phyloP scores from a whole-genome alignment of 2,888 invertebrate species.

The Mechanitis mazaeus region DNA sequence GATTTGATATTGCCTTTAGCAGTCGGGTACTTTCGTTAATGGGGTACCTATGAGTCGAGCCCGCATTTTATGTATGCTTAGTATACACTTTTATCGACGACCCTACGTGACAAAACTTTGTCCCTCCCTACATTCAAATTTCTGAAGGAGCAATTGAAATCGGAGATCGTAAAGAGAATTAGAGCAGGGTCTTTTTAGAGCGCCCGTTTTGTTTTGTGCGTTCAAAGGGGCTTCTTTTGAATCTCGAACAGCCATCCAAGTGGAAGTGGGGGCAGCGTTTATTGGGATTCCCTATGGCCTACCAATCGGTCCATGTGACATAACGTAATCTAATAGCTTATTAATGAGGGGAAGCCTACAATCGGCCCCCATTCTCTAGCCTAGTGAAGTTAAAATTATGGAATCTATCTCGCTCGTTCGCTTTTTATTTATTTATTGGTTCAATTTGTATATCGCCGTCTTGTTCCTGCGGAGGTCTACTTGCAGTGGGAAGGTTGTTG shows the following conservation, averaged over 20 bases:
- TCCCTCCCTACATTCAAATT: slow-evolving; percentile 76
- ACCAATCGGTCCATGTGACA: slow-evolving; percentile 71
- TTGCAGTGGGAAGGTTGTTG: slow-evolving; percentile 65
- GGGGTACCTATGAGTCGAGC: slow-evolving; percentile 70
- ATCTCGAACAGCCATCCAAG: slow-evolving; percentile 72
- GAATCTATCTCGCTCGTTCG: slow-evolving; percentile 54
- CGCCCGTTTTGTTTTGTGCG: slow-evolving; percentile 71
- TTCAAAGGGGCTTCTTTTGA: slow-evolving; percentile 74
- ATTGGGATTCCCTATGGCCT: slow-evolving; percentile 74
- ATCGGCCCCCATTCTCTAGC: slow-evolving; percentile 71
- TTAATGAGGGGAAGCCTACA: slow-evolving; percentile 72
- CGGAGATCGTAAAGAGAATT: slow-evolving; percentile 77
- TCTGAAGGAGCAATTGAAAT: slow-evolving; percentile 78
- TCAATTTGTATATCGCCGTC: slow-evolving; percentile 57
- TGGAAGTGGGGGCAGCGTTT: slow-evolving; percentile 74
- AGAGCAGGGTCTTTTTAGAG: slow-evolving; percentile 72
- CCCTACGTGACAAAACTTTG: slow-evolving; percentile 76
- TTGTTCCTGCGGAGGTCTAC: slow-evolving; percentile 51
- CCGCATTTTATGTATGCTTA: slow-evolving; percentile 69
- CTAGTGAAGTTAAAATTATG: slow-evolving; percentile 67
- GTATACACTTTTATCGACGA: slow-evolving; percentile 56
- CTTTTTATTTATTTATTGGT: slow-evolving; percentile 47
- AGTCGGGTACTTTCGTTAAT: slow-evolving; percentile 71
- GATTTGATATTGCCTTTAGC: slow-evolving; percentile 66
- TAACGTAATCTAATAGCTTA: slow-evolving; percentile 76